Evolutionary conservation across 2,113 vertebrate species (phyloP).

Genomic region (Orthonyx spaldingii): DNA sequence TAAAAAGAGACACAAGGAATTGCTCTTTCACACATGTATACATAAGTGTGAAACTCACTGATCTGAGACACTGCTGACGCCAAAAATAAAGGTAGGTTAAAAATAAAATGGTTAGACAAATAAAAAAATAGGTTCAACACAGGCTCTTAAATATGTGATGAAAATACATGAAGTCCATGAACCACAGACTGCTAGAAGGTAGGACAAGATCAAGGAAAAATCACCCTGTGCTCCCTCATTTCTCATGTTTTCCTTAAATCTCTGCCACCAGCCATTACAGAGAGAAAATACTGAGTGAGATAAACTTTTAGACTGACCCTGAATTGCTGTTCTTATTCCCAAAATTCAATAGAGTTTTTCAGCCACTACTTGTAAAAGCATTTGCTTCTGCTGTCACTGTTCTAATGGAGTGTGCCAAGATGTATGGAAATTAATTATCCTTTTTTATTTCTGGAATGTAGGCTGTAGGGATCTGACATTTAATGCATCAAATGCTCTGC

Average conservation of each 20-base stretch:
- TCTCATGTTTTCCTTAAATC: background rate
- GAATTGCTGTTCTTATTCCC: constrained; percentile 5
- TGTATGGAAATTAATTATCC: constrained; percentile 66
- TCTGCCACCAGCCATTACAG: background rate
- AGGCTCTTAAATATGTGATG: background rate
- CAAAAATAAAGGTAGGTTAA: constrained; percentile 34
- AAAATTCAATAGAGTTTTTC: constrained; percentile 22
- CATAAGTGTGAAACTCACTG: constrained; percentile 33
- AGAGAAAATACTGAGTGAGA: background rate
- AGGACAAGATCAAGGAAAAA: background rate
- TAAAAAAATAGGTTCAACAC: background rate
- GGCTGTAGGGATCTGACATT: constrained; percentile 60
- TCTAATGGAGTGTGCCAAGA: constrained; percentile 60
- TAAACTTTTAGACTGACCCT: background rate
- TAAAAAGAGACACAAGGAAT: constrained; percentile 13
- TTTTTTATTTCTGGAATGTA: constrained; percentile 63
- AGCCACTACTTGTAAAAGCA: constrained; percentile 36
- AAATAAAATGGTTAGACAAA: constrained; percentile 44
- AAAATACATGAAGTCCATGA: background rate
- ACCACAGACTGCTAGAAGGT: background rate
- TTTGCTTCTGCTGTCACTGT: constrained; percentile 60
- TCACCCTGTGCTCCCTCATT: background rate
- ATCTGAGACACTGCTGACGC: background rate
- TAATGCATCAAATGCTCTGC: constrained; percentile 61
- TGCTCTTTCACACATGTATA: constrained; percentile 39